phyloP scores from a whole-genome alignment of 2,113 vertebrate species.

The Acanthochromis polyacanthus region DNA sequence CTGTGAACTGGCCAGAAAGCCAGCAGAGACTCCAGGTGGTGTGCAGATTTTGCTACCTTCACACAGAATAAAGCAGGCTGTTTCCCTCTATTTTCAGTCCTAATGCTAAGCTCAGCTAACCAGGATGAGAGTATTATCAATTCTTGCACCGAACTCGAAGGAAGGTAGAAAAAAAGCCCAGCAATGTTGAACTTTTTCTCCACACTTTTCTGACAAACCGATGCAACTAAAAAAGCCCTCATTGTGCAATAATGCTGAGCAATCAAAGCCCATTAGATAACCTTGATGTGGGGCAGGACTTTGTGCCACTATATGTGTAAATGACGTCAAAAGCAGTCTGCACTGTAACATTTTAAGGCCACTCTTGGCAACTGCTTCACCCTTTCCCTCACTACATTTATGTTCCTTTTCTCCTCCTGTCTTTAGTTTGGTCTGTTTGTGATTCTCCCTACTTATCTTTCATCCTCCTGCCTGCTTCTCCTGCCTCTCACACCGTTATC shows the following conservation, averaged over 20 bases:
- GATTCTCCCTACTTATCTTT: neutral
- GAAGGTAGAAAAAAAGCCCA: neutral
- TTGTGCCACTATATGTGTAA: neutral
- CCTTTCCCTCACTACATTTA: conserved; percentile 6
- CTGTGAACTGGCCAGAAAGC: too few species aligned
- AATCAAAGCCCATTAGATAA: neutral
- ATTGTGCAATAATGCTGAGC: neutral
- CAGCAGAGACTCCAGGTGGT: too few species aligned
- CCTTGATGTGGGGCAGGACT: neutral
- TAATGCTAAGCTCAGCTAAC: neutral
- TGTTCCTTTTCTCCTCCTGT: neutral
- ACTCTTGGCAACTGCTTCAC: conserved; percentile 13
- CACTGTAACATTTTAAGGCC: conserved; percentile 25
- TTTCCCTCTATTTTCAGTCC: neutral
- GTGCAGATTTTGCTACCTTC: neutral
- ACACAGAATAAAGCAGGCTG: neutral
- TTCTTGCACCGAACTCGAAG: neutral
- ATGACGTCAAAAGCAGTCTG: conserved; percentile 1
- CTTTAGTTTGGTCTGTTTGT: neutral
- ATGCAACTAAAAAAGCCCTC: neutral
- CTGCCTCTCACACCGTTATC: conserved; percentile 5
- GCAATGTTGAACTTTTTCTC: neutral
- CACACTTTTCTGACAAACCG: neutral
- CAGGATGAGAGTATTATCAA: neutral
- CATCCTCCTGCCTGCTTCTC: neutral